Evolutionary conservation across 1,140 invertebrate genomes (phyloP), one percentile per base, ranked within the genome.

Genomic region (Heliconius eleuchia): DNA sequence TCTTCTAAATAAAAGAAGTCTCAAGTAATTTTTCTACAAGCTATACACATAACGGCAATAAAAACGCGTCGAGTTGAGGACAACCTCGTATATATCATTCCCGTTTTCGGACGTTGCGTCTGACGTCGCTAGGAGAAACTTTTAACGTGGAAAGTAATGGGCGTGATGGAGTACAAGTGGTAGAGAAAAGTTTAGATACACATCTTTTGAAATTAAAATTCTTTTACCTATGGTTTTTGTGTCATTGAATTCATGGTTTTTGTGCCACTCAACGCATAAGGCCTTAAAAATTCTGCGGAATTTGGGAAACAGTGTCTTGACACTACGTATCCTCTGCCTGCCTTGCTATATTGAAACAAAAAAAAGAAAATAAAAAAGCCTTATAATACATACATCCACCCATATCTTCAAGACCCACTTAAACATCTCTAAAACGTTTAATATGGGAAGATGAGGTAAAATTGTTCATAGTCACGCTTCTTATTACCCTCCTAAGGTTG

Each of bases 21-120:
- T 85, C 81, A 82, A 89, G 90, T 89, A 91, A 91, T 91, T 91
- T 91, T 91, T 92, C 89, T 88, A 91, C 88, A 87, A 88, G 83
- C 86, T 84, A 87, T 91, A 89, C 88, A 89, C 88, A 89, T 86
- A 86, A 85, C 86, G 78, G 86, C 84, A 89, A 91, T 92, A 91
- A 92, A 91, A 89, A 87, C 84, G 74, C 84, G 84, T 83, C 82
- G 84, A 84, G 83, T 77, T 82, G 81, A 81, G 84, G 85, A 86
- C 81, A 86, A 82, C 80, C 81, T 81, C 81, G 83, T 86, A 90
- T 91, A 91, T 87, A 88, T 90, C 90, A 90, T 87, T 82, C 80
- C 73, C 76, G 79, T 84, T 75, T 80, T 79, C 66, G 79, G 79
- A 74, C 79, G 73, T 77, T 78, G 79, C 70, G 23, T 71, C 78